Evolutionary conservation across 2,888 invertebrate genomes (phyloP).

Genomic region (Petrolisthes cinctipes): DNA sequence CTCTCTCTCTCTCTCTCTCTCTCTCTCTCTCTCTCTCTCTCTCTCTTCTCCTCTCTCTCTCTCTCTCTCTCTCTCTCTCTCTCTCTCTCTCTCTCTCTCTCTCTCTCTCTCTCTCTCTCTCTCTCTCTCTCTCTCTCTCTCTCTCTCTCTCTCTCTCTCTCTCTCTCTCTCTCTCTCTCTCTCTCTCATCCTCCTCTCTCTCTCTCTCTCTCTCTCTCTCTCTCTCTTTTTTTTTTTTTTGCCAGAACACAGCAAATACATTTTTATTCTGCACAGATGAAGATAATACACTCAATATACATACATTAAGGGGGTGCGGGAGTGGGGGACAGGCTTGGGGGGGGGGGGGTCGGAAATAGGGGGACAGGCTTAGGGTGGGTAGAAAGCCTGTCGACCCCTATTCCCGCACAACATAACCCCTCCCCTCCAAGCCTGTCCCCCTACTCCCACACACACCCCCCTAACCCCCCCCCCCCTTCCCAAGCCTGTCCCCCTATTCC

Average conservation of each 20-base stretch:
- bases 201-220: not conserved
- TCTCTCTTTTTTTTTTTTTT: not conserved
- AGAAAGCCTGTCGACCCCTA: not conserved
- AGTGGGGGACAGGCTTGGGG: too few species aligned
- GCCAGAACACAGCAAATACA: too few species aligned
- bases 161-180: not conserved
- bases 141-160: too few species aligned
- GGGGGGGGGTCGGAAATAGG: too few species aligned
- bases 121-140: not conserved
- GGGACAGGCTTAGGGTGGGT: too few species aligned
- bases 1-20: slow-evolving; percentile 14
- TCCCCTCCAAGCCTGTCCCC: too few species aligned
- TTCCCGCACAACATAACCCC: not conserved
- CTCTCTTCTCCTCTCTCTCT: not conserved
- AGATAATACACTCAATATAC: too few species aligned
- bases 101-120: not conserved
- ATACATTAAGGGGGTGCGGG: not conserved
- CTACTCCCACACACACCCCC: not conserved
- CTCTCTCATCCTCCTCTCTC: not conserved
- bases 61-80: not conserved
- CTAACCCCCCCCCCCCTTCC: not conserved
- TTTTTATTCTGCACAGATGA: too few species aligned
- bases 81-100: not conserved
- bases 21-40: not conserved
- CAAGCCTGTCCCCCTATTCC: too few species aligned